A percentile compares a stretch with the other conserved stretches of the same genome.
phyloP scores from a whole-genome alignment of 2,888 invertebrate species.

The Melanchra persicariae region DNA sequence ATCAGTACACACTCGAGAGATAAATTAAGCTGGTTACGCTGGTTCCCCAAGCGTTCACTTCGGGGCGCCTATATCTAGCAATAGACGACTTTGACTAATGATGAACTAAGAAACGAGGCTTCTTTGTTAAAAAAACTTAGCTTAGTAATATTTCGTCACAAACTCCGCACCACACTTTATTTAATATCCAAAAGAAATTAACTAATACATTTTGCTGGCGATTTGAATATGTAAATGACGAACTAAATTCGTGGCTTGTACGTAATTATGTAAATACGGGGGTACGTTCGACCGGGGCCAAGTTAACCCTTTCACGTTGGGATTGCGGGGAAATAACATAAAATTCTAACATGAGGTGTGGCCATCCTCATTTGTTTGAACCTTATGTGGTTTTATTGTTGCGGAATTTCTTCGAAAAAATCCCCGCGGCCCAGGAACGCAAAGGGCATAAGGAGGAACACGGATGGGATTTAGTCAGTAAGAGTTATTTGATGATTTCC shows the following conservation, averaged over 20 bases:
- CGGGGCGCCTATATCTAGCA: too few relatives aligned
- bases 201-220: slow-evolving; percentile 51
- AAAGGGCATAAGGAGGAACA: too few relatives aligned
- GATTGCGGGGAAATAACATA: slow-evolving; percentile 19
- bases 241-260: slow-evolving; percentile 56
- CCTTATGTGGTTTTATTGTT: neutral
- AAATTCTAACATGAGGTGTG: slow-evolving; percentile 24
- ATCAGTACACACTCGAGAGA: too few relatives aligned
- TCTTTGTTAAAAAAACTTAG: neutral
- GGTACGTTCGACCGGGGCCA: slow-evolving; percentile 37
- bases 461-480: too few relatives aligned
- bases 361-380: slow-evolving; percentile 16
- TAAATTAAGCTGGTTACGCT: too few relatives aligned
- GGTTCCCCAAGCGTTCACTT: too few relatives aligned
- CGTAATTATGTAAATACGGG: slow-evolving; percentile 61
- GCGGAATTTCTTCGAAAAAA: too few relatives aligned
- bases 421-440: too few relatives aligned
- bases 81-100: too few relatives aligned
- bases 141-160: neutral
- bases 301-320: slow-evolving; percentile 53
- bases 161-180: slow-evolving; percentile 21
- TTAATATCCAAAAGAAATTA: slow-evolving; percentile 47
- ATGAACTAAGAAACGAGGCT: neutral
- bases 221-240: slow-evolving; percentile 63
- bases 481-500: too few relatives aligned